Conservation (phyloP, 2,888 invertebrate species). For the Therioaphis trifolii region DNA sequence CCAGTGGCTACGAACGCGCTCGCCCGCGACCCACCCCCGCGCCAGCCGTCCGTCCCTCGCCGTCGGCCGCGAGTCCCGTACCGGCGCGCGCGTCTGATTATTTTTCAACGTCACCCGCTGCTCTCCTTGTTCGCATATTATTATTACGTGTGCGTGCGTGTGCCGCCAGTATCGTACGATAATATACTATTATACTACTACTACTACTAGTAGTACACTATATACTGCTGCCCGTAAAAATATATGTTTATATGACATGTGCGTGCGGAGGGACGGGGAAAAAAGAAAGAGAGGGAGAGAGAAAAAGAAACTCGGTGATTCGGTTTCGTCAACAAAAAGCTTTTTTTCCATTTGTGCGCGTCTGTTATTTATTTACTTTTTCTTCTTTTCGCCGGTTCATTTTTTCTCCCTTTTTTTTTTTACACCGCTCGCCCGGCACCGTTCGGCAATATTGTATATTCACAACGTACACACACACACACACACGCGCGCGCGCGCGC, state of each 20-base stretch:
- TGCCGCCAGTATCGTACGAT: too few relatives aligned
- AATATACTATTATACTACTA: not conserved
- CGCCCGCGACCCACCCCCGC: not conserved
- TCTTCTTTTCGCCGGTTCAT: slow-evolving; percentile 11
- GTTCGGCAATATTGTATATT: slow-evolving; percentile 40
- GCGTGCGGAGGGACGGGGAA: not conserved
- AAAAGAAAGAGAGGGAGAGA: not conserved
- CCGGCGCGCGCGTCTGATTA: slow-evolving; percentile 46
- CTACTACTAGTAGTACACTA: too few relatives aligned
- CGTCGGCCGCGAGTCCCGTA: not conserved
- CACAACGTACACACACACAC: not conserved
- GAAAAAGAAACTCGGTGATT: slow-evolving; percentile 49
- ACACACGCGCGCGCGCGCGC: not conserved
- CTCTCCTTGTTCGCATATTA: not conserved
- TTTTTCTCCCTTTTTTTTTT: slow-evolving; percentile 3
- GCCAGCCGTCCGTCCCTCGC: too few relatives aligned
- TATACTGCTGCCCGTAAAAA: not conserved
- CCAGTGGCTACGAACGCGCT: too few relatives aligned
- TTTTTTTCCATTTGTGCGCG: slow-evolving; percentile 53
- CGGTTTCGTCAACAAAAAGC: slow-evolving; percentile 56
- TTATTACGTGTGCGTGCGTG: not conserved
- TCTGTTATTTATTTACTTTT: slow-evolving; percentile 51
- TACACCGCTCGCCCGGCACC: not conserved
- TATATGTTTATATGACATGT: not conserved
- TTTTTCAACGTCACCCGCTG: slow-evolving; percentile 26